These are phyloP conservation scores for Hydriomena furcata DNA, from an alignment of 2,888 invertebrate genomes.

Conservation along the genomic window DNA sequence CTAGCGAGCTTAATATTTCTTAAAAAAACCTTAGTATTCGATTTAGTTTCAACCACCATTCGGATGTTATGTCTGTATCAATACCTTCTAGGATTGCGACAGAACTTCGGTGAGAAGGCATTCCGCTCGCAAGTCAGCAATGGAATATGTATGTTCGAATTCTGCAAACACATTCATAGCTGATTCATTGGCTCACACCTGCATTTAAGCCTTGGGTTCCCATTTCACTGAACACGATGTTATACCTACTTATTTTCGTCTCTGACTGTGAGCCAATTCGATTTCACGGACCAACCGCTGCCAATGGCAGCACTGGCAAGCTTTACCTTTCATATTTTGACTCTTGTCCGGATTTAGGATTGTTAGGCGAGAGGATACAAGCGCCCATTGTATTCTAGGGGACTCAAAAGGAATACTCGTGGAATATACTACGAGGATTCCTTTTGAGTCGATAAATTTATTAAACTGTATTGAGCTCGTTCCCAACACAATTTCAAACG, in stretches of 20 bases:
- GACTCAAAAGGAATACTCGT: too few species aligned
- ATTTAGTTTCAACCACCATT: too few species aligned
- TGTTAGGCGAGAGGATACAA: conserved; percentile 26
- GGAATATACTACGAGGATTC: too few species aligned
- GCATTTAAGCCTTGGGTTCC: conserved; percentile 49
- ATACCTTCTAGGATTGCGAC: background rate
- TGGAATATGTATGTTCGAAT: conserved; percentile 21
- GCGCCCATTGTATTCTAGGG: conserved; percentile 7
- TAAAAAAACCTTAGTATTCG: too few species aligned
- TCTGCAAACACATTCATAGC: conserved; percentile 35
- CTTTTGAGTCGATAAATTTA: conserved; percentile 6
- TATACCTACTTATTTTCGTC: conserved; percentile 73
- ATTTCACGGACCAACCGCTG: conserved; percentile 71
- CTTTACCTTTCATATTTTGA: conserved; percentile 49
- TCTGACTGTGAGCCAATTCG: conserved; percentile 78
- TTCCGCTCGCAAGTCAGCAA: conserved; percentile 3
- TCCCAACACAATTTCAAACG: background rate
- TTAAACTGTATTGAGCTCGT: conserved; percentile 6
- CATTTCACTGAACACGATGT: conserved; percentile 56
- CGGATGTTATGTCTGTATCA: background rate
- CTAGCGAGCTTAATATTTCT: too few species aligned
- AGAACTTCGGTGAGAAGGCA: conserved; percentile 7
- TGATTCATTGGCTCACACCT: conserved; percentile 55
- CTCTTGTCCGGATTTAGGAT: conserved; percentile 31
- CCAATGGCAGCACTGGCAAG: conserved; percentile 58